A percentile compares a stretch with the other conserved stretches of the same genome.
Evolutionary conservation across 2,797 vertebrate genomes (phyloP).

Genomic region (Trichosurus vulpecula): DNA sequence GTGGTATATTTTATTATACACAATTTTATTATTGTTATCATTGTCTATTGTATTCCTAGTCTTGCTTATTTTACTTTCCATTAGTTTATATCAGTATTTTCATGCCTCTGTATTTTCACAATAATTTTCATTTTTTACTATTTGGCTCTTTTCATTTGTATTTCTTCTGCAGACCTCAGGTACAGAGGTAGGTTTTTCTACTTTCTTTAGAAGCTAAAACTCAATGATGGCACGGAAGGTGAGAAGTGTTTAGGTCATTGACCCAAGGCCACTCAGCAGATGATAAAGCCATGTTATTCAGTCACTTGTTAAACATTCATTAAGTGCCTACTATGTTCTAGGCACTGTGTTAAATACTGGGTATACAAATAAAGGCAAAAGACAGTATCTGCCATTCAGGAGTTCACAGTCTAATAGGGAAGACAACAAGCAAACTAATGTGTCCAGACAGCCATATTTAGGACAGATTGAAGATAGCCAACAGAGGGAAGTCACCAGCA

Average conservation of each 20-base stretch:
- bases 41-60: neutral
- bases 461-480: neutral
- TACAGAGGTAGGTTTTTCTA: neutral
- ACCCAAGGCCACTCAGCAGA: neutral
- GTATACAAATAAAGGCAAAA: neutral
- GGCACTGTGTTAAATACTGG: neutral
- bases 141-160: neutral
- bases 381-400: neutral
- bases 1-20: neutral
- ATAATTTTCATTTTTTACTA: neutral
- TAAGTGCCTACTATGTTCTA: neutral
- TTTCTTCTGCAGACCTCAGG: neutral
- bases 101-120: neutral
- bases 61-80: neutral
- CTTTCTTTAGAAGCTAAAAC: neutral
- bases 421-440: neutral
- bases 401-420: neutral
- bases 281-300: neutral
- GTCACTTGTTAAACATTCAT: neutral
- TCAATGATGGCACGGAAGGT: neutral
- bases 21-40: neutral
- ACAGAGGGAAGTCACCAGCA: neutral
- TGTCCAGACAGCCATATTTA: neutral
- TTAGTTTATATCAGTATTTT: neutral
- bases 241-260: neutral